A percentile compares a stretch with the other conserved stretches of the same genome.
These are phyloP conservation scores for Tragelaphus buxtoni DNA, from an alignment of 2,113 vertebrate species.

Conservation along the genomic window DNA sequence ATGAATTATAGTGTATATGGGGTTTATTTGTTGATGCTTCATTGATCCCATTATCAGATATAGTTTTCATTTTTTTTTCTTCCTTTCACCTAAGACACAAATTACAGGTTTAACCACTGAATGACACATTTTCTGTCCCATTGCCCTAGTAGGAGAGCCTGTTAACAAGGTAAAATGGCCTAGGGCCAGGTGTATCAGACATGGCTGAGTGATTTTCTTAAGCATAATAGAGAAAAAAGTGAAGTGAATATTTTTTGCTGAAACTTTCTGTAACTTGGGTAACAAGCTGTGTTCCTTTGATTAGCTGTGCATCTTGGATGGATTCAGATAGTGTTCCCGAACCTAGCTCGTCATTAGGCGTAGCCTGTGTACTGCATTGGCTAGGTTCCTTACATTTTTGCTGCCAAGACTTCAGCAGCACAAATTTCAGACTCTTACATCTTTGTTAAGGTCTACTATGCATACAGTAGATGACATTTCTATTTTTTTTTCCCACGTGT, in stretches of 20 bases:
- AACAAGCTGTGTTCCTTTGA: not conserved
- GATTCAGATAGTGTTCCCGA: not conserved
- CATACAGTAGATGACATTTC: accelerated
- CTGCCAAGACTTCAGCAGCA: not conserved
- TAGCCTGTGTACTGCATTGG: accelerated
- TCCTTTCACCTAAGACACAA: not conserved
- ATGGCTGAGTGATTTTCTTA: not conserved
- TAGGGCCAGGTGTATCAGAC: not conserved
- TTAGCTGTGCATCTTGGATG: not conserved
- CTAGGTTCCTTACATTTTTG: not conserved
- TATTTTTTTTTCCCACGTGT: accelerated
- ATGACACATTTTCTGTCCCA: not conserved
- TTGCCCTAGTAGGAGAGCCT: not conserved
- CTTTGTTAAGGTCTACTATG: not conserved
- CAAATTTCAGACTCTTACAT: not conserved
- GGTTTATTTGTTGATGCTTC: not conserved
- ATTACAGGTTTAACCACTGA: not conserved
- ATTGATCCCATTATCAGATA: not conserved
- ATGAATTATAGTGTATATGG: not conserved
- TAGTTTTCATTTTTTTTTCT: not conserved
- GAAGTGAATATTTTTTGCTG: not conserved
- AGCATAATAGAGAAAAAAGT: not conserved
- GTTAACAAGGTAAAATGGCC: not conserved
- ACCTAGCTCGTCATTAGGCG: not conserved
- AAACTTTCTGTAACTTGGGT: not conserved